Evolutionary conservation across 2,888 invertebrate genomes (phyloP), one percentile per base, ranked within the genome.

Genomic region (Sarcophaga carnaria): DNA sequence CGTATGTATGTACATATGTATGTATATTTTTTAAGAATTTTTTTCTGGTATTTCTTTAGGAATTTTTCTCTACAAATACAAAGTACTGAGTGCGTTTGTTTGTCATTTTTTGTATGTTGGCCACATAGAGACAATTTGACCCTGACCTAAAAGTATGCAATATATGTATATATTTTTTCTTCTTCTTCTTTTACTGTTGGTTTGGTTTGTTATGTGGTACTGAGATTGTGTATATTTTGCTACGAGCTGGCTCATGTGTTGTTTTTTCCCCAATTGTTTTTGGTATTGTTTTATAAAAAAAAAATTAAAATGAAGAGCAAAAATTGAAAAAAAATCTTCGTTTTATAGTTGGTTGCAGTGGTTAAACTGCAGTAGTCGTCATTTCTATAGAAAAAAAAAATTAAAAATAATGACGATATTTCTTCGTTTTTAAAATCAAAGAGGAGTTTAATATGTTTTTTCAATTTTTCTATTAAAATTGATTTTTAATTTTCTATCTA

Each of bases 71-170:
- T 54, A 20, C 20, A 5, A 14, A 17, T 54, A 17, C 54, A 17
- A 10, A 54, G 64, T 69, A 37, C 12, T 27, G 17, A n/a, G 37
- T 25, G 25, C n/a, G 17, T 66, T 2, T 37, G 4, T 66, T 66
- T 37, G 12, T 37, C 17, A 37, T 2, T 37, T 37, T n/a, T 72
- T 45, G 14, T 64, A 59, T 69, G 49, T 82, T 77, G 70, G 37
- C 67, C 64, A 80, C 70, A 71, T 54, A 76, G 2, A 54, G 17
- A 14, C 17, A 54, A 62, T 84, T 78, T 84, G 87, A 81, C 87
- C 87, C 70, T 87, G 87, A 87, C 87, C 87, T 81, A 87, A 81
- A 87, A 87, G 80, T 27, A 14, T 54, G 54, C 37, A 37, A 37
- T 37, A 37, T 37, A 37, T 37, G 37, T 37, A 64, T 80, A 70